A percentile compares a stretch with the other conserved stretches of the same genome.
Conservation (phyloP, 2,888 invertebrate genomes). For the Euzetes globulus region DNA sequence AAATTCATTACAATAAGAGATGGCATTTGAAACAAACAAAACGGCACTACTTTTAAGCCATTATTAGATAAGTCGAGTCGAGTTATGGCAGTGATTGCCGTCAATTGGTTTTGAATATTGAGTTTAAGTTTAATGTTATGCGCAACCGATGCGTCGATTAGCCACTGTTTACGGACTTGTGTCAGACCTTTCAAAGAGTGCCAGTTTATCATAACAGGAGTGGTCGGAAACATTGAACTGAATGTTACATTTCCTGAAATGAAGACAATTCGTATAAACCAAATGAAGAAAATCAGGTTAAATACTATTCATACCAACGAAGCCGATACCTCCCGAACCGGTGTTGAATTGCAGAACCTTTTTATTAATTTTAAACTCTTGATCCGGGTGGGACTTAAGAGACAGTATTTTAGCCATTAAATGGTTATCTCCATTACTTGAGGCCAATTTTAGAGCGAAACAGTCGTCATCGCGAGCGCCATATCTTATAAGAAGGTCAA, state of each 20-base stretch:
- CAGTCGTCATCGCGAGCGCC: slow-evolving; percentile 79
- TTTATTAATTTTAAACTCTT: slow-evolving; percentile 86
- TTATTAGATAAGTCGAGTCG: slow-evolving; percentile 87
- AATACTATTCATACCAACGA: neutral
- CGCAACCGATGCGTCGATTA: slow-evolving; percentile 70
- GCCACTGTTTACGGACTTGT: slow-evolving; percentile 60
- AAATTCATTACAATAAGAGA: slow-evolving; percentile 74
- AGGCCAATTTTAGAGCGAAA: slow-evolving; percentile 65
- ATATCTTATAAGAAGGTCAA: slow-evolving; percentile 66
- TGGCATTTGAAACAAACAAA: slow-evolving; percentile 70
- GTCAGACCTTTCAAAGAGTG: slow-evolving; percentile 20
- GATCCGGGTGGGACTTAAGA: slow-evolving; percentile 75
- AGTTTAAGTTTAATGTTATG: slow-evolving; percentile 73
- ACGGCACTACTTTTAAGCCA: slow-evolving; percentile 67
- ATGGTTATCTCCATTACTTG: slow-evolving; percentile 63
- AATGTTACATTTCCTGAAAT: slow-evolving; percentile 53
- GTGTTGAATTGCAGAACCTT: slow-evolving; percentile 56
- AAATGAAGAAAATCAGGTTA: neutral
- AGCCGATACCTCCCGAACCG: slow-evolving; percentile 7
- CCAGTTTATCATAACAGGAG: slow-evolving; percentile 56
- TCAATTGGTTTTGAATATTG: slow-evolving; percentile 58
- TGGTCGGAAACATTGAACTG: slow-evolving; percentile 70
- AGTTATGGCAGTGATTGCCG: slow-evolving; percentile 68
- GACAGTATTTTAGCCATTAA: slow-evolving; percentile 74
- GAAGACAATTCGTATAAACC: neutral